Conservation (phyloP, 2,888 invertebrate genomes). For the Cepaea hortensis region DNA sequence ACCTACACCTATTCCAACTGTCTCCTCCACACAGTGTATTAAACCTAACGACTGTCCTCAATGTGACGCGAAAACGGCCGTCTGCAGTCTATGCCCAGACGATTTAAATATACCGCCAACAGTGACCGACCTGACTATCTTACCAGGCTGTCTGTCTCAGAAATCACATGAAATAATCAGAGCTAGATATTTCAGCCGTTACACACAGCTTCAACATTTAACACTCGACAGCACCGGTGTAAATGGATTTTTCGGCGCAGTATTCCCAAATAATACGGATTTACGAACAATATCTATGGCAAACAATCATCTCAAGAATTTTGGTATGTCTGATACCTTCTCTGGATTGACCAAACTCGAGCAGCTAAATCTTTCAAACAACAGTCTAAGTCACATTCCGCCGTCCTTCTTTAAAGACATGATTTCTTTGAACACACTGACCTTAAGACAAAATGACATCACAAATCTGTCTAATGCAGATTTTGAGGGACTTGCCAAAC, state of each 20-base stretch:
- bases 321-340: background rate
- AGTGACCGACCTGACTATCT: constrained; percentile 6
- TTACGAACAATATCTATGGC: constrained; percentile 9
- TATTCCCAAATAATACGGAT: constrained; percentile 11
- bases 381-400: too few species aligned
- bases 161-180: background rate
- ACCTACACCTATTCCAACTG: background rate
- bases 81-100: background rate
- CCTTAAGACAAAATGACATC: too few species aligned
- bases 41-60: background rate
- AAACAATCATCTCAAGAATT: background rate
- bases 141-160: background rate
- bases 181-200: background rate
- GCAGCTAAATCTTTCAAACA: too few species aligned
- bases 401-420: too few species aligned
- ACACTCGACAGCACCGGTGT: background rate
- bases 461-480: too few species aligned
- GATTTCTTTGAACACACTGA: too few species aligned
- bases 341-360: too few species aligned
- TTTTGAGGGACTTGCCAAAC: too few species aligned
- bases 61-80: background rate
- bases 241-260: background rate
- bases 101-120: background rate
- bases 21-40: background rate
- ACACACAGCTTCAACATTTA: background rate